phyloP scores from a whole-genome alignment of 2,113 vertebrate genomes.

The Ariopsis seemanni region DNA sequence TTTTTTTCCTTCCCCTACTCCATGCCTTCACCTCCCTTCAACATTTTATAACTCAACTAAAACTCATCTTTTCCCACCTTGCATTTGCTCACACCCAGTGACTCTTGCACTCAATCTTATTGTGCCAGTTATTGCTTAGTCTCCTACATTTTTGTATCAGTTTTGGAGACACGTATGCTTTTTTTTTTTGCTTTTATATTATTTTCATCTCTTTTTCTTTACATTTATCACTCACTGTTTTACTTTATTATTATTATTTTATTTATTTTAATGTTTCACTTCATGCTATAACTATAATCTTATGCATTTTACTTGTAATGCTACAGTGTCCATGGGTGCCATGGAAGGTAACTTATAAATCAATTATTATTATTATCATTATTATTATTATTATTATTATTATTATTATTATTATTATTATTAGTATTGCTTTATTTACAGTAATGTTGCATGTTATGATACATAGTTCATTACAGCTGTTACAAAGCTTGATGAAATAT shows the following conservation, averaged over 20 bases:
- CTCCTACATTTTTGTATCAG: not conserved
- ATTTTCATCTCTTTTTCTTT: not conserved
- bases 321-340: not conserved
- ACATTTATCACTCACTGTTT: not conserved
- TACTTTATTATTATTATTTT: too few species aligned
- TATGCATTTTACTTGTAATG: not conserved
- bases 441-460: not conserved
- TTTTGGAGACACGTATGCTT: not conserved
- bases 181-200: not conserved
- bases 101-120: not conserved
- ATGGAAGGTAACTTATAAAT: not conserved
- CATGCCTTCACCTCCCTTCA: not conserved
- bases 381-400: not conserved
- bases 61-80: not conserved
- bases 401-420: not conserved
- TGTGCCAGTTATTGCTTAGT: not conserved
- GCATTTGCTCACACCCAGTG: not conserved
- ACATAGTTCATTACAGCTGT: not conserved
- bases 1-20: not conserved
- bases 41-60: not conserved
- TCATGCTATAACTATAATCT: not conserved
- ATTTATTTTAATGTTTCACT: not conserved
- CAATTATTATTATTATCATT: not conserved
- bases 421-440: not conserved
- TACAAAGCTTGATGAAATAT: not conserved